phyloP scores from a whole-genome alignment of 2,113 vertebrate genomes.

The Columbina picui region DNA sequence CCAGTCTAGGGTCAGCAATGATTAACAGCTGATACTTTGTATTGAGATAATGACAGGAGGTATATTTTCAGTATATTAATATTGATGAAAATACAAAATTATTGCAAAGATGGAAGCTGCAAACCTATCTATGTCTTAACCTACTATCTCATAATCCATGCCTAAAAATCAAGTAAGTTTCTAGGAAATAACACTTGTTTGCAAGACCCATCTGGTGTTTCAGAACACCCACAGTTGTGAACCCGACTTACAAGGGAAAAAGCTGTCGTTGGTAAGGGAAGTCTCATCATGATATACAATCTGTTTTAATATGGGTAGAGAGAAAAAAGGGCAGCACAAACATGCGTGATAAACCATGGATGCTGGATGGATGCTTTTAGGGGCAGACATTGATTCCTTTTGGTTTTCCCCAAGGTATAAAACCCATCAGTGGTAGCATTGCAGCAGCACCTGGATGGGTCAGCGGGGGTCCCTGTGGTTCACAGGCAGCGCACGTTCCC shows the following conservation, averaged over 20 bases:
- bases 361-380: neutral
- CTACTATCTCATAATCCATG: neutral
- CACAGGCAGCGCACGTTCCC: neutral
- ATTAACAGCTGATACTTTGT: neutral
- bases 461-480: neutral
- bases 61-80: neutral
- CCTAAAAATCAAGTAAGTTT: neutral
- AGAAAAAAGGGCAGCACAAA: neutral
- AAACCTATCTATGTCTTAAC: neutral
- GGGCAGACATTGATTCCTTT: neutral
- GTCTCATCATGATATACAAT: neutral
- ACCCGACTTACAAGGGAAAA: neutral
- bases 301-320: neutral
- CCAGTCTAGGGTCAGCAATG: neutral
- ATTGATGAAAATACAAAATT: neutral
- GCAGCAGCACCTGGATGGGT: neutral
- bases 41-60: neutral
- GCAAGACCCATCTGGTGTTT: neutral
- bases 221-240: neutral
- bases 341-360: neutral
- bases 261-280: neutral
- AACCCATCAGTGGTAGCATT: neutral
- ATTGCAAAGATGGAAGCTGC: neutral
- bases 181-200: constrained; percentile 1
- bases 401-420: neutral